A percentile compares a stretch with the other conserved stretches of the same genome.
Evolutionary conservation across 2,888 invertebrate species (phyloP).

Genomic region (Drosophila seclusa): DNA sequence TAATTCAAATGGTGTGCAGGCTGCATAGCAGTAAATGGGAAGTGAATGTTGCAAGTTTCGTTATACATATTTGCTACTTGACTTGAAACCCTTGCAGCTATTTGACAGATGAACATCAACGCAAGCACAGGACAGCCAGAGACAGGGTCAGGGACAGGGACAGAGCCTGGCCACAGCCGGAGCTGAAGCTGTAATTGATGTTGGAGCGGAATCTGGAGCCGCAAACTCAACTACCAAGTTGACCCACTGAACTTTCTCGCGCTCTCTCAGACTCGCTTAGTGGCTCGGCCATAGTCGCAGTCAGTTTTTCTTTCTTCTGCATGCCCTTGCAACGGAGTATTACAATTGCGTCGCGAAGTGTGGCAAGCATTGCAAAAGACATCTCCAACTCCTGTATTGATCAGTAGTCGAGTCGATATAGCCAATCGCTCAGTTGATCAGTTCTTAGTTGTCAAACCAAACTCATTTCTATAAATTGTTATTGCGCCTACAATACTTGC

Average conservation of each 20-base stretch:
- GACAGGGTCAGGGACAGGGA: background rate
- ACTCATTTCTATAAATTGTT: background rate
- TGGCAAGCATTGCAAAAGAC: background rate
- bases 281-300: constrained; percentile 4
- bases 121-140: constrained; percentile 43
- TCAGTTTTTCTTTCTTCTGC: constrained; percentile 9
- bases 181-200: constrained; percentile 1
- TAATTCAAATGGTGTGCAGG: constrained; percentile 5
- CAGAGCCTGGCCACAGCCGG: background rate
- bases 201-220: constrained; percentile 5
- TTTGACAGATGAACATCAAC: constrained; percentile 41
- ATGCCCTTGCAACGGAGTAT: background rate
- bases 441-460: background rate
- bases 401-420: background rate
- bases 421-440: background rate
- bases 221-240: constrained; percentile 25
- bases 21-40: constrained; percentile 26
- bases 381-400: background rate
- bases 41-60: constrained; percentile 41
- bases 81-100: constrained; percentile 33
- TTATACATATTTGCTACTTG: constrained; percentile 42
- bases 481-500: too few relatives aligned
- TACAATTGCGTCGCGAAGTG: background rate
- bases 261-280: constrained; percentile 35
- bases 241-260: constrained; percentile 62